phyloP scores from a whole-genome alignment of 1,140 invertebrate genomes.

The Ceratosolen fusciceps region DNA sequence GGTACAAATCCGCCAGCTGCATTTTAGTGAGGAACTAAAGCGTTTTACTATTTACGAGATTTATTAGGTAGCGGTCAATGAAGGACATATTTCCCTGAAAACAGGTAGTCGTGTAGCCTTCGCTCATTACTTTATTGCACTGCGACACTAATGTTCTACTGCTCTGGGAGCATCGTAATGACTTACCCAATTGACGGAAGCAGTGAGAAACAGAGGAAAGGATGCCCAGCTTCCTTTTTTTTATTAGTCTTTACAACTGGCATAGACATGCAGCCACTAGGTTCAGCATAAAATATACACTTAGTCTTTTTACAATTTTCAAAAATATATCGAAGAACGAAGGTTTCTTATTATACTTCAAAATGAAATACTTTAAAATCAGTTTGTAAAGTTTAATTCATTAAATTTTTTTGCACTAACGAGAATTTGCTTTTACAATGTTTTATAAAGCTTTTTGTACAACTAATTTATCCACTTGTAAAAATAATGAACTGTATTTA shows the following conservation, averaged over 20 bases:
- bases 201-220: neutral
- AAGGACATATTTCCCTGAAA: neutral
- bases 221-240: slow-evolving; percentile 23
- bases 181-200: neutral
- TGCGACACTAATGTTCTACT: neutral
- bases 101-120: slow-evolving; percentile 24
- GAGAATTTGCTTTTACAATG: slow-evolving; percentile 34
- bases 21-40: neutral
- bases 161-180: neutral
- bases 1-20: neutral
- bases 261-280: neutral
- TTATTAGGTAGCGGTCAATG: neutral
- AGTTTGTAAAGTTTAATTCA: slow-evolving; percentile 31
- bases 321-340: slow-evolving; percentile 44
- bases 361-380: slow-evolving; percentile 24
- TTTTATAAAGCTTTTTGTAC: neutral
- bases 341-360: slow-evolving; percentile 1
- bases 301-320: slow-evolving; percentile 17
- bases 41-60: neutral
- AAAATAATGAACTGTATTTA: too few relatives aligned
- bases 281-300: neutral
- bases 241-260: slow-evolving; percentile 45
- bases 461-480: neutral
- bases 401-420: slow-evolving; percentile 32
- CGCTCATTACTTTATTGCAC: slow-evolving; percentile 42